Evolutionary conservation across 2,113 vertebrate genomes (phyloP).

Genomic region (Chauna torquata): DNA sequence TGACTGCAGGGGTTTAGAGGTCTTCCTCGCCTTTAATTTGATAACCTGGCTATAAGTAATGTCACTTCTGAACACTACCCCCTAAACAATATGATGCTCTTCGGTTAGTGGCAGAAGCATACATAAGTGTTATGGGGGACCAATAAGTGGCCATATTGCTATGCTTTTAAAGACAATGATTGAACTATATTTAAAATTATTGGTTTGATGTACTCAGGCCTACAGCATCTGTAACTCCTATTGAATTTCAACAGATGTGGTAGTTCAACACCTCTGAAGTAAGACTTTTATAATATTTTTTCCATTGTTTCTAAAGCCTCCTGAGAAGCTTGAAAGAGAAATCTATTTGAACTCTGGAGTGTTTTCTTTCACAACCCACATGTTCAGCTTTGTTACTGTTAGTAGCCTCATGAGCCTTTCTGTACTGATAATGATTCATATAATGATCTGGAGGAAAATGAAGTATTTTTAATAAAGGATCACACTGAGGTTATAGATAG

Average conservation of each 20-base stretch:
- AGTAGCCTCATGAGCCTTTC: not conserved
- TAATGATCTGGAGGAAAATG: not conserved
- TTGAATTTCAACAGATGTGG: constrained; percentile 1
- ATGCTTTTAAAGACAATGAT: not conserved
- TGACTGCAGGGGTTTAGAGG: not conserved
- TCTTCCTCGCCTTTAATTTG: not conserved
- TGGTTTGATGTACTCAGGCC: not conserved
- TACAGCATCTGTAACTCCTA: not conserved
- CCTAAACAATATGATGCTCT: not conserved
- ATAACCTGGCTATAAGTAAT: not conserved
- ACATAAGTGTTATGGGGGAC: not conserved
- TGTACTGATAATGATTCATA: not conserved
- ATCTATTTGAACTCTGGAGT: not conserved
- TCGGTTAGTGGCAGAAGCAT: not conserved
- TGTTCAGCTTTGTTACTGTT: not conserved
- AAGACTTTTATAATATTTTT: not conserved
- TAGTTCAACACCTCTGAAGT: not conserved
- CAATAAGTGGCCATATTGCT: not conserved
- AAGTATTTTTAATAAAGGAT: constrained; percentile 26
- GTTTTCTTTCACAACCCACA: constrained; percentile 16
- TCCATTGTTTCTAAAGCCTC: not conserved
- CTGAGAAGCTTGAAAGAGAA: constrained; percentile 29
- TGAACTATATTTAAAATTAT: not conserved
- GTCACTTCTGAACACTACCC: not conserved
- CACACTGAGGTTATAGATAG: not conserved